Evolutionary conservation across 2,888 invertebrate genomes (phyloP), one percentile per base, ranked within the genome.

Genomic region (Patella ulyssiponensis): DNA sequence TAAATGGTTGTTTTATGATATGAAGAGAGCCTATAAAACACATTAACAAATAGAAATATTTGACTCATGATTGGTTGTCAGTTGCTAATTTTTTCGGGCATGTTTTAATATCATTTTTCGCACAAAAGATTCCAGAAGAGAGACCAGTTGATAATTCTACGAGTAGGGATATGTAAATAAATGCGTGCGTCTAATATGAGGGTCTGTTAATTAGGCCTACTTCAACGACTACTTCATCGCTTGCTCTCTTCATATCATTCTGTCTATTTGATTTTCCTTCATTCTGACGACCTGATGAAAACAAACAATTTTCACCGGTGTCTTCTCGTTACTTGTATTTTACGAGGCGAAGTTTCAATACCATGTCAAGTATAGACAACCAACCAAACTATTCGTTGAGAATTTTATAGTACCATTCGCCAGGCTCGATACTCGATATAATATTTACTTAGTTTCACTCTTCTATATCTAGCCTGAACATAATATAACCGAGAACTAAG

Each of bases 251-350:
- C 64, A 23, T 20, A 12, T 23, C 64, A 20, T 23, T 23, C 23
- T 23, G 64, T 64, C 64, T 64, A 23, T 64, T 64, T 64, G 64
- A 64, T 64, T 64, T 64, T 23, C 20, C 64, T 64, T 23, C 23
- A 23, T 64, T 64, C 64, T 64, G 20, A 23, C 20, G 20, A 64
- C 15, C 64, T 23, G 64, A 20, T 64, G 64, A 64, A 64, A 64
- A 64, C 64, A 64, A 64, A 64, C 23, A 64, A 14, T 64, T 64
- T 64, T 64, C 64, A 23, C 64, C 14, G 12, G 20, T 64, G 5
- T 64, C 64, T 64, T 64, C 64, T 64, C 20, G 64, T 64, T 64
- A 64, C 23, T 64, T 64, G 64, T 64, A 64, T 64, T 64, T 64
- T 64, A 64, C 14, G 64, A 64, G 64, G 64, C 64, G 23, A 64